phyloP scores from a whole-genome alignment of 2,113 vertebrate genomes.

The Dromiciops gliroides region DNA sequence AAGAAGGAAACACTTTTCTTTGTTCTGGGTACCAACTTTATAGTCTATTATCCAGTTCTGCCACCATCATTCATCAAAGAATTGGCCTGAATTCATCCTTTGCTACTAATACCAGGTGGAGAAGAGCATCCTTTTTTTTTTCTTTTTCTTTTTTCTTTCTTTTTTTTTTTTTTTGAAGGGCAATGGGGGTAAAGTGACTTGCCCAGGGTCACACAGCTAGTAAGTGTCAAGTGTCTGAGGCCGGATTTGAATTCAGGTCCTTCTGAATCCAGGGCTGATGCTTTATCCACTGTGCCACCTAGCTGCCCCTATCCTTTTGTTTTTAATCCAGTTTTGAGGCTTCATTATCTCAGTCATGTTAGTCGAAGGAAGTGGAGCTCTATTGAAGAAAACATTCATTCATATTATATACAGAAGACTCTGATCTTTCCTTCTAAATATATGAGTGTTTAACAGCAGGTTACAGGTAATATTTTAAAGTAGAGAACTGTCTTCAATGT shows the following conservation, averaged over 20 bases:
- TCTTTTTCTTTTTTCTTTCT: too few relatives aligned
- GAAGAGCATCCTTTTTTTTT: not conserved
- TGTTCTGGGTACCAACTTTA: not conserved
- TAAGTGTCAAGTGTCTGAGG: too few relatives aligned
- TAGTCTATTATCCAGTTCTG: not conserved
- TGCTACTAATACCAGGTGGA: not conserved
- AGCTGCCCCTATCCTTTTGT: too few relatives aligned
- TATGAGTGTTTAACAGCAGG: not conserved
- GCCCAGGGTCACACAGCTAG: too few relatives aligned
- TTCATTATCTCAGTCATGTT: not conserved
- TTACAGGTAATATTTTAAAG: not conserved
- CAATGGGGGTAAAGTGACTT: too few relatives aligned
- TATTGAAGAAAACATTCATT: not conserved
- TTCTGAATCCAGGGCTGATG: too few relatives aligned
- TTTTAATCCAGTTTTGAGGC: not conserved
- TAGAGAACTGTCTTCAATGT: not conserved
- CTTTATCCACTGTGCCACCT: too few relatives aligned
- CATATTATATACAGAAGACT: not conserved
- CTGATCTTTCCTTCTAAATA: not conserved
- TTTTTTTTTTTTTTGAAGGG: too few relatives aligned
- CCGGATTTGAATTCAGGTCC: too few relatives aligned
- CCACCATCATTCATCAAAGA: not conserved
- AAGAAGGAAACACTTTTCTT: not conserved
- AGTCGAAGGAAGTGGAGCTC: not conserved
- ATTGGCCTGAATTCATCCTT: not conserved